A percentile compares a stretch with the other conserved stretches of the same genome.
Evolutionary conservation across 2,797 vertebrate species (phyloP).

Genomic region (Ptychadena robeensis): DNA sequence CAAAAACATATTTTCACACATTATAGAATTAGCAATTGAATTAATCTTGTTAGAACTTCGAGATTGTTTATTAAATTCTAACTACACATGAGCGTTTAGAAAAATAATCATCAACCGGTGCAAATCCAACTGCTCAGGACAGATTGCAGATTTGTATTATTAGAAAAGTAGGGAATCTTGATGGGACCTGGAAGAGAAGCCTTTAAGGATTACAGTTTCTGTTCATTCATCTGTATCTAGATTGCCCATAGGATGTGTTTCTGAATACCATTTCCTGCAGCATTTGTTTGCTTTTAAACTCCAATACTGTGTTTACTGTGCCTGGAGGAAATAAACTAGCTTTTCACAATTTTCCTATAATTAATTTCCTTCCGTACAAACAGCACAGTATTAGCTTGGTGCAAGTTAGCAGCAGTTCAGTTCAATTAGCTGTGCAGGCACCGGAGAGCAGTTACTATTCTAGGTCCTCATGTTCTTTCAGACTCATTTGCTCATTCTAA

Average conservation of each 20-base stretch:
- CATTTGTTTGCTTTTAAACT: constrained; percentile 7
- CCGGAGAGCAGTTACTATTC: constrained; percentile 44
- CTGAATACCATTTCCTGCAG: constrained; percentile 17
- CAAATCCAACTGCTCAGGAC: neutral
- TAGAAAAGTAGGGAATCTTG: neutral
- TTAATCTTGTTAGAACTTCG: no score
- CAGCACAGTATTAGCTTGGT: constrained; percentile 30
- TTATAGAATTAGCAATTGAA: neutral
- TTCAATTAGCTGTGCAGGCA: constrained; percentile 52
- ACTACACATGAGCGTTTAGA: neutral
- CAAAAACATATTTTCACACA: no score
- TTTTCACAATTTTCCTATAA: constrained; percentile 36
- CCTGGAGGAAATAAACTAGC: constrained; percentile 50
- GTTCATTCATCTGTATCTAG: constrained; percentile 36
- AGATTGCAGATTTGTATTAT: neutral
- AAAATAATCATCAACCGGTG: neutral
- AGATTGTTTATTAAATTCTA: neutral
- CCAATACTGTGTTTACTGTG: constrained; percentile 41
- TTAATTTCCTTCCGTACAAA: constrained; percentile 45
- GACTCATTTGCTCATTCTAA: constrained; percentile 38
- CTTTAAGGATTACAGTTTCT: constrained; percentile 27
- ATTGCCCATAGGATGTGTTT: constrained; percentile 45
- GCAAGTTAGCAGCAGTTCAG: constrained; percentile 20
- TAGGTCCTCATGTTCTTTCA: constrained; percentile 22
- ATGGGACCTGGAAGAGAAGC: neutral